phyloP scores from a whole-genome alignment of 2,797 vertebrate genomes.

The Benthosema pterotum region DNA sequence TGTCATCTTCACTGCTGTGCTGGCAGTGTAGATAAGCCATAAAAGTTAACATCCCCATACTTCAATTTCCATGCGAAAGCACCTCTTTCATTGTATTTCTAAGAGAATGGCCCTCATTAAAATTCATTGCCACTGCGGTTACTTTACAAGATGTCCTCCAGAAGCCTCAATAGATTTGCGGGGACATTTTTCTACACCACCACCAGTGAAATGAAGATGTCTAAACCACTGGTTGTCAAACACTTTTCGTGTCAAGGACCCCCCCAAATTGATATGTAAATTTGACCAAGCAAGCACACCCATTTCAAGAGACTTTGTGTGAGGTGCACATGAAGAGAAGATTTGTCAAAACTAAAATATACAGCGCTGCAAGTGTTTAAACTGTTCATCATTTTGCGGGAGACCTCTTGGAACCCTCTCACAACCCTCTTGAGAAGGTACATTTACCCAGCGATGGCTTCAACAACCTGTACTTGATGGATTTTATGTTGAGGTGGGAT shows the following conservation, averaged over 20 bases:
- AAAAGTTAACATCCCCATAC: conserved; percentile 54
- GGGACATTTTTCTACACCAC: conserved; percentile 39
- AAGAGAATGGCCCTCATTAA: conserved; percentile 56
- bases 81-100: conserved; percentile 46
- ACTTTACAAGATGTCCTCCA: conserved; percentile 40
- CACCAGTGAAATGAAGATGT: conserved; percentile 47
- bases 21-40: conserved; percentile 49
- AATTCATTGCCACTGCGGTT: conserved; percentile 55
- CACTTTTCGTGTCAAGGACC: too few relatives aligned
- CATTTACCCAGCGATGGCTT: not conserved
- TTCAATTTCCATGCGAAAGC: conserved; percentile 52
- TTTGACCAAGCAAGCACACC: too few relatives aligned
- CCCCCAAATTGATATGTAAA: too few relatives aligned
- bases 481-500: conserved; percentile 17
- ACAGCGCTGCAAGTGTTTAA: too few relatives aligned
- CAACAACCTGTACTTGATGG: not conserved
- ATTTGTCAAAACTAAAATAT: too few relatives aligned
- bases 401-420: too few relatives aligned
- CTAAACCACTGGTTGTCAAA: not conserved
- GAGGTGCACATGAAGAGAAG: too few relatives aligned
- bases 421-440: too few relatives aligned
- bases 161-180: conserved; percentile 41
- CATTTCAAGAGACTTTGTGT: too few relatives aligned
- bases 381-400: too few relatives aligned
- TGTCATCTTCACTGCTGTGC: conserved; percentile 34